Conservation (phyloP, 2,888 invertebrate genomes). For the Dryococelus australis region DNA sequence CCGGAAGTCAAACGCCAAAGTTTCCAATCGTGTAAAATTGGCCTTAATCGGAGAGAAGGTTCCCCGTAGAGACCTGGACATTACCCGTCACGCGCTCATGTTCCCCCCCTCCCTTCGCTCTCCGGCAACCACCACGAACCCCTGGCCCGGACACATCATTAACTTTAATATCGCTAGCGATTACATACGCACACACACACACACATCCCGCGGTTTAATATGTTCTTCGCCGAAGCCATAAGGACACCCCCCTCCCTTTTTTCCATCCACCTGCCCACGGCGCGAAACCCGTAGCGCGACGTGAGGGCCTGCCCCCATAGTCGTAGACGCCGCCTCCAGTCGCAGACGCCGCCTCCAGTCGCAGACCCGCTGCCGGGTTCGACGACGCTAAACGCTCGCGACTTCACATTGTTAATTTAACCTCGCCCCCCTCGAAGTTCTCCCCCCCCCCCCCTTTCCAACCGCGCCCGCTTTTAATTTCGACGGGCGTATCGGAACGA, state of each 20-base stretch:
- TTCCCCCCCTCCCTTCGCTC: neutral
- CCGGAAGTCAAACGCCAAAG: too few species aligned
- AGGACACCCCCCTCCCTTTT: neutral
- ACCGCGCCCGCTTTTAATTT: neutral
- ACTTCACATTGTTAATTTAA: neutral
- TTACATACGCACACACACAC: neutral
- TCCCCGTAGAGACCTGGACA: neutral
- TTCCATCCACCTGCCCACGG: neutral
- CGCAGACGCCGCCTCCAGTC: too few species aligned
- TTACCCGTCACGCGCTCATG: neutral
- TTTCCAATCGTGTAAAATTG: too few species aligned
- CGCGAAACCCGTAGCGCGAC: too few species aligned
- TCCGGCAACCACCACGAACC: neutral
- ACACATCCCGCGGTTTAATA: slow-evolving; percentile 4
- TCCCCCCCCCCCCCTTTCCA: neutral
- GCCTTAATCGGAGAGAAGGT: too few species aligned
- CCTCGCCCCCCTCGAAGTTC: neutral
- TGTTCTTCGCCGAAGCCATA: neutral
- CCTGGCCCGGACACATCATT: neutral
- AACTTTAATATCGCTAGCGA: slow-evolving; percentile 3
- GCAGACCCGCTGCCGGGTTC: neutral
- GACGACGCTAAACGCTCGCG: neutral
- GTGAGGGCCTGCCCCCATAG: neutral
- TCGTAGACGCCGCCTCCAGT: too few species aligned
- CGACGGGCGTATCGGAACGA: neutral